phyloP scores from a whole-genome alignment of 1,140 invertebrate genomes.

The Gonioctena quinquepunctata region DNA sequence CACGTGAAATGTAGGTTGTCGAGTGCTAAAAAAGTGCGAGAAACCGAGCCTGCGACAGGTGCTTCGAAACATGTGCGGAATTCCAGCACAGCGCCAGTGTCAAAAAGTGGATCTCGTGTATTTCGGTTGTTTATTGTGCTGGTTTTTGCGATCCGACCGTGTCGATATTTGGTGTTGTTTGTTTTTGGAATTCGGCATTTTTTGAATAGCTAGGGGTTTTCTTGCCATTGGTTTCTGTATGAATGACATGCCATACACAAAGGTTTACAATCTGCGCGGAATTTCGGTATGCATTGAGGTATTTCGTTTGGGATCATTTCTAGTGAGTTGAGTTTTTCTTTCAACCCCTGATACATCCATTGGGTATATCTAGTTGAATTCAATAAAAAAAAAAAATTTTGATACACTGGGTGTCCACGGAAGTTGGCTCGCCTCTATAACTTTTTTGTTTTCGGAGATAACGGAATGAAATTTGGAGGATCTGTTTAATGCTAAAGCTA shows the following conservation, averaged over 20 bases:
- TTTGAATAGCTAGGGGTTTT: neutral
- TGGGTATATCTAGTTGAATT: too few species aligned
- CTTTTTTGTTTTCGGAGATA: too few species aligned
- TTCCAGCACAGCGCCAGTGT: neutral
- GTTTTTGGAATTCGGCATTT: too few species aligned
- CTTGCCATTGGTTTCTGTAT: neutral
- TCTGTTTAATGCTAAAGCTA: too few species aligned
- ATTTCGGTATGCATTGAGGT: neutral
- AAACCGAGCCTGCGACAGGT: constrained; percentile 25
- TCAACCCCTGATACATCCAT: too few species aligned
- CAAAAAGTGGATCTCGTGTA: constrained; percentile 3
- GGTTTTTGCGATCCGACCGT: neutral
- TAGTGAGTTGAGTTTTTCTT: too few species aligned
- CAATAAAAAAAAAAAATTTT: too few species aligned
- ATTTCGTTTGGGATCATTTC: too few species aligned
- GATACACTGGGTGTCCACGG: too few species aligned
- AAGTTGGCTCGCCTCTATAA: too few species aligned
- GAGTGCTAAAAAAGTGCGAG: neutral
- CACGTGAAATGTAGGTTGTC: constrained; percentile 6
- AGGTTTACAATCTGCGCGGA: neutral
- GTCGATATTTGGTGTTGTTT: neutral
- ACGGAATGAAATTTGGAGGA: too few species aligned
- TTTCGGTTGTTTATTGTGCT: neutral
- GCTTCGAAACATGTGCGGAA: constrained; percentile 28
- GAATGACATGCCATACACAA: neutral